Evolutionary conservation across 2,888 invertebrate genomes (phyloP).

Genomic region (Drosophila nr. perissopoda): DNA sequence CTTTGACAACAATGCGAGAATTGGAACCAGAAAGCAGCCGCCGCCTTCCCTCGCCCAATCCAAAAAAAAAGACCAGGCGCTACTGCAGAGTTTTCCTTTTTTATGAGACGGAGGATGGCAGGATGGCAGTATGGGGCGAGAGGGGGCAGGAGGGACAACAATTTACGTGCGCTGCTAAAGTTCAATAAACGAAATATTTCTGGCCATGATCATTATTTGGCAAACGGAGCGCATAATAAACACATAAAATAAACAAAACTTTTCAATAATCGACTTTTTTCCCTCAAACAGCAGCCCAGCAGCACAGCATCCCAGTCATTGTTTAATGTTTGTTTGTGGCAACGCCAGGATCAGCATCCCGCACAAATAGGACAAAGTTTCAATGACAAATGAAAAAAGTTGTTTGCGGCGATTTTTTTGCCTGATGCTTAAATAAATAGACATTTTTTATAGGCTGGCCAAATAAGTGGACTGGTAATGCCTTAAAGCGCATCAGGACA

Average conservation of each 20-base stretch:
- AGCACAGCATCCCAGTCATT: conserved; percentile 44
- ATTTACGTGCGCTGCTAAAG: conserved; percentile 81
- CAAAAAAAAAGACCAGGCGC: not conserved
- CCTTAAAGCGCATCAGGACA: conserved; percentile 33
- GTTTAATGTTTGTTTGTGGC: conserved; percentile 80
- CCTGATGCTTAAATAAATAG: conserved; percentile 71
- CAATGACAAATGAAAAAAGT: conserved; percentile 80
- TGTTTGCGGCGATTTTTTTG: conserved; percentile 37
- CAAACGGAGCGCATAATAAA: conserved; percentile 84
- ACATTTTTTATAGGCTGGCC: conserved; percentile 70
- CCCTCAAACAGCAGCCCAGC: not conserved
- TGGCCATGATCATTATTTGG: conserved; percentile 84
- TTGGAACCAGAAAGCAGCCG: conserved; percentile 33
- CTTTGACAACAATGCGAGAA: conserved; percentile 77
- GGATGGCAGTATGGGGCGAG: not conserved
- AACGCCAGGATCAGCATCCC: conserved; percentile 30
- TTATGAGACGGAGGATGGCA: not conserved
- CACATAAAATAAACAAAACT: conserved; percentile 82
- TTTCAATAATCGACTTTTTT: conserved; percentile 82
- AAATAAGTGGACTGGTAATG: conserved; percentile 35
- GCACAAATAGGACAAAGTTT: conserved; percentile 71
- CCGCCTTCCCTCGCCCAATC: not conserved
- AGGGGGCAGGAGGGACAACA: conserved; percentile 31
- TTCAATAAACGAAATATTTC: conserved; percentile 83
- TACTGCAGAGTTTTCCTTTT: conserved; percentile 23